Evolutionary conservation across 2,113 vertebrate genomes (phyloP), one percentile per base, ranked within the genome.

Genomic region (Semicossyphus pulcher): DNA sequence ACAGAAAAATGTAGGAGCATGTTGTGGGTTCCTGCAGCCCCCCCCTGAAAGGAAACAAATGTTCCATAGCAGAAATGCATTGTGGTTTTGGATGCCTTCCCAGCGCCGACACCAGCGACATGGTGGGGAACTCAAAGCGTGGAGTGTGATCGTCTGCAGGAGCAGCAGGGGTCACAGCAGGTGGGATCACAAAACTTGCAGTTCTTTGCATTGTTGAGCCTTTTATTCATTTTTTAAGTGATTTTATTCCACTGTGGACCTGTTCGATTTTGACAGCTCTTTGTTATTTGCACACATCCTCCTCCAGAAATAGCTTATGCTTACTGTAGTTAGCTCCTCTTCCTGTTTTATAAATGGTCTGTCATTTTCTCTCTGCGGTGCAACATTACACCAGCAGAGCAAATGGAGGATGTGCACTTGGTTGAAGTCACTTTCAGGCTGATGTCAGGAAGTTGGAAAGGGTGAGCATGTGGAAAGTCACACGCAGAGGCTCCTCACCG

Each of bases 41-140:
- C 67, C 79, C 65, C 41, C 85, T 58, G 64, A 90, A 89, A 91
- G 84, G 78, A 92, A 90, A 88, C 89, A 92, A 93, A 92, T 92
- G 87, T 91, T 92, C 73, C 63, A 60, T 72, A 86, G 88, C 84
- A 85, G 80, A 85, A 86, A 83, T 74, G 78, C 32, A 67, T 78
- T 62, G 69, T 73, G 65, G 54, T 60, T 74, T 85, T 91, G 90
- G 91, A 88, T 12, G 26, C 16, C 70, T 61, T 91, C 89, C 89
- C 85, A 44, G 84, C 23, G 18, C 49, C 63, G 62, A 84, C 86
- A 80, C 76, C 62, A 80, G 79, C 56, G 53, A 80, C 85, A 72
- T 89, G 67, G 62, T 54, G 39, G 75, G 84, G 80, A 83, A 78
- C 66, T 81, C 68, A 77, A 61, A 86, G 71, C 5, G 0, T 52